phyloP scores from a whole-genome alignment of 2,113 vertebrate species.

The Lates calcarifer region DNA sequence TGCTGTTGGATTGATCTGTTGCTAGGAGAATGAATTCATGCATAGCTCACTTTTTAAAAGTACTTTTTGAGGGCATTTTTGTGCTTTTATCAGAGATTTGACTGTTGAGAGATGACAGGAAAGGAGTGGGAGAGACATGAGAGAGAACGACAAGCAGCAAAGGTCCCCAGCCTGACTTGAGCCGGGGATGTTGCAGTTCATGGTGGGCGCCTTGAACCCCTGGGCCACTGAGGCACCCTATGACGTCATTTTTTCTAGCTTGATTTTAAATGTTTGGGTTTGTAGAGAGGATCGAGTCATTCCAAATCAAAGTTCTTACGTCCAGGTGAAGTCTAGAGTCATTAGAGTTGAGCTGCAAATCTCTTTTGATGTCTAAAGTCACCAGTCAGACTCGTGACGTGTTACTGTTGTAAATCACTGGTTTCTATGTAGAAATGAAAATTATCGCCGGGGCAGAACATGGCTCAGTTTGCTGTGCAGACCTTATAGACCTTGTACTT shows the following conservation, averaged over 20 bases:
- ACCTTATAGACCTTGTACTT: neutral
- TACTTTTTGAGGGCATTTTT: neutral
- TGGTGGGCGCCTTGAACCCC: neutral
- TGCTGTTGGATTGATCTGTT: neutral
- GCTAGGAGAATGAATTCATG: neutral
- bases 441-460: conserved; percentile 9
- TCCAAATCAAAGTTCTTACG: neutral
- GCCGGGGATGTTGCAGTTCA: neutral
- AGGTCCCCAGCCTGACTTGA: neutral
- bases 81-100: neutral
- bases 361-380: neutral
- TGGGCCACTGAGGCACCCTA: neutral
- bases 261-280: neutral
- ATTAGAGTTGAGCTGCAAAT: no score
- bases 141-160: neutral
- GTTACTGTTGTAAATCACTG: neutral
- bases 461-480: neutral
- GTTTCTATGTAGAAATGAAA: neutral
- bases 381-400: neutral
- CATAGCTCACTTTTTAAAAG: neutral
- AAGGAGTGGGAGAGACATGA: neutral
- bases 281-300: neutral
- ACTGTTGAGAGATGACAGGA: neutral
- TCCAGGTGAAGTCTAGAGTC: neutral
- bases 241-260: neutral